Evolutionary conservation across 2,113 vertebrate species (phyloP), one percentile per base, ranked within the genome.

Genomic region (Catharus bicknelli): DNA sequence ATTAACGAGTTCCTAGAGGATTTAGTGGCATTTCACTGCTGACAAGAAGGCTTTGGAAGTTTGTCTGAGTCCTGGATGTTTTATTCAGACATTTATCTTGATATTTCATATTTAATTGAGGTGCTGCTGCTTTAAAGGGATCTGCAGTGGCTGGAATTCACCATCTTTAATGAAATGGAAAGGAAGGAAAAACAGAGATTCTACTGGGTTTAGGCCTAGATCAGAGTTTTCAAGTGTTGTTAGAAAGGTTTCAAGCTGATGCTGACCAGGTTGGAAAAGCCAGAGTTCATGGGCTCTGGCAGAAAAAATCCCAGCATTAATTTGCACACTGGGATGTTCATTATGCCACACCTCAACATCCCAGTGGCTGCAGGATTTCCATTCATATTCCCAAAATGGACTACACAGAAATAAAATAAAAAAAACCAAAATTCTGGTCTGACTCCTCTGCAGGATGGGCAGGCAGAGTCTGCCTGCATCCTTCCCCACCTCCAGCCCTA

Each of bases 1-100:
- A 92, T 97, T 96, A 97, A 97, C 90, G 92, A 97, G 77, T 90
- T 98, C 94, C 96, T 97, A 69, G 90, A 97, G 92, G 94, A 97
- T 95, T 97, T 96, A 96, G 95, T 96, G 97, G 72, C 93, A 97
- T 98, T 98, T 98, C 70, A 68, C 78, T 95, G 85, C 58, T 94
- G 93, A 97, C 69, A 78, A 90, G 73, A 63, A 75, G 34, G 53
- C 96, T 97, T 94, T 88, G 84, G 70, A 95, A 88, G 78, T 96
- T 96, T 92, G 59, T 96, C 69, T 88, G 84, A 97, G 88, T 90
- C 54, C n/a, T 88, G 77, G 61, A 94, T 96, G 91, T 95, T 97
- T 96, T 96, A 96, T 91, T 96, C 79, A 94, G 89, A 74, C 66
- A 94, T 97, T 97, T 93, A 90, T 96, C 91, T 91, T 95, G 70